Percentiles rank a stretch among this genome's conserved stretches.
These are phyloP conservation scores for Lasioglossum malachurum DNA, from an alignment of 2,888 invertebrate genomes.

Conservation along the genomic window DNA sequence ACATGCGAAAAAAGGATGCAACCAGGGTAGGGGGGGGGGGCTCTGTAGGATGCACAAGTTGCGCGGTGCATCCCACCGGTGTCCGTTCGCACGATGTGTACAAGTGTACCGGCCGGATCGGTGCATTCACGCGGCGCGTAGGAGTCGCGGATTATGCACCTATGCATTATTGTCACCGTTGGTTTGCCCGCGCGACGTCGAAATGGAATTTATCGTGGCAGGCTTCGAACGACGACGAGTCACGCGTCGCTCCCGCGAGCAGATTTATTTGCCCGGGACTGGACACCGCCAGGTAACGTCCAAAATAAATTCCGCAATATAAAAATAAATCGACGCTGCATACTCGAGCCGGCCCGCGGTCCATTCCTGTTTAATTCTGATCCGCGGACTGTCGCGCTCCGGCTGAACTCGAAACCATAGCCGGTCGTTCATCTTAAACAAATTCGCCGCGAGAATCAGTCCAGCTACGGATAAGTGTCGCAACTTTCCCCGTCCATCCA, in stretches of 20 bases:
- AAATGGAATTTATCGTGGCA: slow-evolving; percentile 64
- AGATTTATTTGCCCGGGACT: slow-evolving; percentile 46
- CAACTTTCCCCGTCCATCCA: too few relatives aligned
- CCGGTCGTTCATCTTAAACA: too few relatives aligned
- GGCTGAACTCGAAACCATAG: background rate
- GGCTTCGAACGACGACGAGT: slow-evolving; percentile 43
- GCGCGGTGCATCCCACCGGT: background rate
- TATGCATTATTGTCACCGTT: slow-evolving; percentile 73
- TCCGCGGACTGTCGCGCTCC: background rate
- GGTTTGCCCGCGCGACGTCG: slow-evolving; percentile 55
- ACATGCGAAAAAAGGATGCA: background rate
- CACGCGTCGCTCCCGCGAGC: slow-evolving; percentile 36
- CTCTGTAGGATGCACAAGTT: background rate
- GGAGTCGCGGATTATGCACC: slow-evolving; percentile 67
- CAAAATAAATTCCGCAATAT: slow-evolving; percentile 45
- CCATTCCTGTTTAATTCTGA: slow-evolving; percentile 15
- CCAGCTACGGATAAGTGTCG: too few relatives aligned
- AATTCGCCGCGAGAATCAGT: too few relatives aligned
- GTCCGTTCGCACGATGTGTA: slow-evolving; percentile 45
- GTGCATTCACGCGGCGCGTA: slow-evolving; percentile 53
- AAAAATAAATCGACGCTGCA: slow-evolving; percentile 39
- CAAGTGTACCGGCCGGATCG: slow-evolving; percentile 39
- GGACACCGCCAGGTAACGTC: background rate
- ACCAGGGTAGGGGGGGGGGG: background rate
- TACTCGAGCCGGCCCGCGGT: background rate